These are phyloP conservation scores for Cinara cedri DNA, from an alignment of 2,888 invertebrate genomes.

Conservation along the genomic window DNA sequence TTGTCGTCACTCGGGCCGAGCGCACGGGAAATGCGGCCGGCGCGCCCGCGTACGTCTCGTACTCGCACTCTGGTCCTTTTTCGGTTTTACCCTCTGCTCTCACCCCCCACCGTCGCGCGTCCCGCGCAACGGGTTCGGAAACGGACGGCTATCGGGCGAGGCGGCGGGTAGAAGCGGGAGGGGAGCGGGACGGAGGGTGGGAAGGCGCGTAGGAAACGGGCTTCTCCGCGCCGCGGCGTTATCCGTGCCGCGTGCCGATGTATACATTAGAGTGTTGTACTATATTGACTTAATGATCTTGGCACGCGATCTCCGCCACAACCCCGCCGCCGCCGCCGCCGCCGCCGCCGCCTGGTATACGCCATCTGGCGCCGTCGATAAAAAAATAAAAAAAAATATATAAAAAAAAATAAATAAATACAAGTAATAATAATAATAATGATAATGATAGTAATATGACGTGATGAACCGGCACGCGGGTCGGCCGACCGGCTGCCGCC, in stretches of 20 bases:
- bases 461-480: constrained; percentile 24
- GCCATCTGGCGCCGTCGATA: constrained; percentile 42
- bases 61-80: too few relatives aligned
- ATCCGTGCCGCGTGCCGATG: too few relatives aligned
- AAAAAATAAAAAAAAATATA: constrained; percentile 7
- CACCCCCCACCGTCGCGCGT: too few relatives aligned
- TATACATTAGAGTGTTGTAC: too few relatives aligned
- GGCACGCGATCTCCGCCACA: constrained; percentile 50
- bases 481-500: constrained; percentile 2
- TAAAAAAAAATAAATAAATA: background rate
- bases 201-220: background rate
- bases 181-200: too few relatives aligned
- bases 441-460: constrained; percentile 11
- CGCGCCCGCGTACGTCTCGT: too few relatives aligned
- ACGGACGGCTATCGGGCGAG: too few relatives aligned
- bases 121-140: background rate
- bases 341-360: constrained; percentile 2
- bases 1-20: too few relatives aligned
- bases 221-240: constrained; percentile 32
- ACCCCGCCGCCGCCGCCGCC: background rate
- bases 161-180: too few relatives aligned
- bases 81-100: too few relatives aligned
- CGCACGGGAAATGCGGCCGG: too few relatives aligned
- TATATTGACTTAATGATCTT: constrained; percentile 41
- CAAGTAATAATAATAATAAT: constrained; percentile 34